A percentile compares a stretch with the other conserved stretches of the same genome.
phyloP scores from a whole-genome alignment of 2,113 vertebrate genomes.

The Eulemur rufifrons region DNA sequence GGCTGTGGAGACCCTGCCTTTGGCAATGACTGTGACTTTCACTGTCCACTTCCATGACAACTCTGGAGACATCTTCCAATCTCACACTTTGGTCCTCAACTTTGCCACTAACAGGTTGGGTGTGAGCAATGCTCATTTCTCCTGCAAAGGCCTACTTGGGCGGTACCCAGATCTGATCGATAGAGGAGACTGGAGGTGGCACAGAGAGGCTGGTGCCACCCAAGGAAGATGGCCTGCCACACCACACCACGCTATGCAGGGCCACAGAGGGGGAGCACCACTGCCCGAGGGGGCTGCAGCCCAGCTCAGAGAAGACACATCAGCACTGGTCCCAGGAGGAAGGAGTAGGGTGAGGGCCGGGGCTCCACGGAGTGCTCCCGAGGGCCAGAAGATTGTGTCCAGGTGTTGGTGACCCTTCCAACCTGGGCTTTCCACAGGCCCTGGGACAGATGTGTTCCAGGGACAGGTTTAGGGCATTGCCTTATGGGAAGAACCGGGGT shows the following conservation, averaged over 20 bases:
- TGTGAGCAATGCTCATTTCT: neutral
- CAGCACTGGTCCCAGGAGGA: neutral
- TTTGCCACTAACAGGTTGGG: constrained; percentile 93
- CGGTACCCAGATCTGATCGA: neutral
- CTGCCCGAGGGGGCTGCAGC: neutral
- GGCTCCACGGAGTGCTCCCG: neutral
- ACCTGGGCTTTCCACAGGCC: neutral
- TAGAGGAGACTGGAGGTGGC: no score
- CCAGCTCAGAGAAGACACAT: neutral
- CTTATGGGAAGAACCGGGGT: neutral
- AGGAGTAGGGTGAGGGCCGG: rapidly evolving
- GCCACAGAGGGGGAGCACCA: no score
- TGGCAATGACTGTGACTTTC: constrained; percentile 91
- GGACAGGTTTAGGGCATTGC: neutral
- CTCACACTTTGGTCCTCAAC: constrained; percentile 89
- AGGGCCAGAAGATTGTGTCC: neutral
- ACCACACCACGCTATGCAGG: neutral
- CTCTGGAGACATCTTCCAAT: constrained; percentile 90
- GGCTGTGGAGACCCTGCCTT: constrained; percentile 86
- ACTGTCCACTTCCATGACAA: constrained; percentile 91
- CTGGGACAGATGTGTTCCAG: neutral
- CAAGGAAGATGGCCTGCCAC: neutral
- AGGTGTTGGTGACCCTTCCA: neutral
- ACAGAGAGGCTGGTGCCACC: rapidly evolving
- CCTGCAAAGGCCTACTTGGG: rapidly evolving